phyloP scores from a whole-genome alignment of 2,888 invertebrate species.

The Cabera pusaria region DNA sequence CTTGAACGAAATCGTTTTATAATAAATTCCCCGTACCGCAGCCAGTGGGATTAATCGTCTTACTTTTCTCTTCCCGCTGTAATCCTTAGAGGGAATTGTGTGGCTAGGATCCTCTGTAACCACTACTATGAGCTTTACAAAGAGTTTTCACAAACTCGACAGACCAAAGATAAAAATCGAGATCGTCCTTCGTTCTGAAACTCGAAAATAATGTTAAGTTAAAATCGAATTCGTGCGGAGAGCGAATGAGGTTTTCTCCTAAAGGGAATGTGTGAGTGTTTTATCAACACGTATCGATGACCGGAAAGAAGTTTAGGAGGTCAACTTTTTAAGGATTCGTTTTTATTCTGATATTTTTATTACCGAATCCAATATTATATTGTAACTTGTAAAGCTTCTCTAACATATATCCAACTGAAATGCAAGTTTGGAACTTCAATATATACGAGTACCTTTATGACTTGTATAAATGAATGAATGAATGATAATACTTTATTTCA shows the following conservation, averaged over 20 bases:
- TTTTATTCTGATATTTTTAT: no score
- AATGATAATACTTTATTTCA: no score
- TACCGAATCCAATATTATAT: no score
- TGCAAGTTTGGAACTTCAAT: no score
- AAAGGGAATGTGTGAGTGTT: constrained; percentile 22
- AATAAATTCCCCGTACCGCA: constrained; percentile 73
- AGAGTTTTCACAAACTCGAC: constrained; percentile 32
- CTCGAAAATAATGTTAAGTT: constrained; percentile 30
- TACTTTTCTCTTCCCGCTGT: constrained; percentile 76
- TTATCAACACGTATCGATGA: constrained; percentile 29
- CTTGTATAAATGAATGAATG: no score
- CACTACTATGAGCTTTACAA: constrained; percentile 49
- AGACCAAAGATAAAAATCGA: constrained; percentile 26
- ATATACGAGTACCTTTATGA: no score
- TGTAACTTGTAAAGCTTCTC: no score
- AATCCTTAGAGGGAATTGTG: constrained; percentile 77
- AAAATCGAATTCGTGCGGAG: constrained; percentile 27
- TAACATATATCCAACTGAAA: no score
- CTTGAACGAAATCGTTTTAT: constrained; percentile 66
- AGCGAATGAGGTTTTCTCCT: constrained; percentile 24
- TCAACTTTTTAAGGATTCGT: constrained; percentile 19
- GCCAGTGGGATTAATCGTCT: constrained; percentile 80
- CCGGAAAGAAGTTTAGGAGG: constrained; percentile 27
- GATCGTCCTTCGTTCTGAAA: constrained; percentile 28
- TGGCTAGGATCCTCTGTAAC: constrained; percentile 62